Evolutionary conservation across 2,888 invertebrate genomes (phyloP).

Genomic region (Drepana falcataria): DNA sequence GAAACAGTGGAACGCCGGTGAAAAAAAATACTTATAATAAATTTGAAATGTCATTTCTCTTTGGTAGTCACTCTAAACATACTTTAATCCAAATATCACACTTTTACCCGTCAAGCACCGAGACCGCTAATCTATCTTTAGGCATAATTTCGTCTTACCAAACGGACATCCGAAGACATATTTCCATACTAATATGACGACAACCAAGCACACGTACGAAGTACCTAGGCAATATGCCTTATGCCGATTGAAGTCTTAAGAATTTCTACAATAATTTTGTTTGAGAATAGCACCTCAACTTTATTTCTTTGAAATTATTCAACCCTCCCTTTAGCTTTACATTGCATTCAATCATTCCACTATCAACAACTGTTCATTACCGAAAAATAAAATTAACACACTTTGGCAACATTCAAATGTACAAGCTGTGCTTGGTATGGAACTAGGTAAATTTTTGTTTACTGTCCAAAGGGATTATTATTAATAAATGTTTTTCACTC

Average conservation of each 20-base stretch:
- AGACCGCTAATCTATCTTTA: slow-evolving; percentile 21
- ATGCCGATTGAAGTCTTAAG: no score
- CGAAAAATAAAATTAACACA: no score
- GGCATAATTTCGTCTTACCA: slow-evolving; percentile 15
- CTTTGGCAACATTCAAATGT: no score
- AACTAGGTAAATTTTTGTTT: no score
- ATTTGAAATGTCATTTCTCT: slow-evolving; percentile 32
- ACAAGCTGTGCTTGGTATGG: no score
- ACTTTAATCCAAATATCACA: slow-evolving; percentile 45
- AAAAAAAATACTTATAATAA: slow-evolving; percentile 7
- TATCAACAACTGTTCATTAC: no score
- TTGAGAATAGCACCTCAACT: slow-evolving; percentile 24
- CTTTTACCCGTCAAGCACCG: slow-evolving; percentile 51
- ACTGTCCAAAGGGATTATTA: no score
- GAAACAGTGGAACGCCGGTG: background rate
- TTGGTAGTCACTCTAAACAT: slow-evolving; percentile 38
- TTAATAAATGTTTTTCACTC: no score
- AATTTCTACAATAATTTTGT: slow-evolving; percentile 16
- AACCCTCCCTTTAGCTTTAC: background rate
- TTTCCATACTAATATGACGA: no score
- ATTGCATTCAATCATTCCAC: no score
- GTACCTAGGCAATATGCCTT: no score
- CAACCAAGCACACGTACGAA: no score
- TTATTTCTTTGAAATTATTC: slow-evolving; percentile 5
- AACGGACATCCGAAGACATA: slow-evolving; percentile 10